Evolutionary conservation across 2,113 vertebrate genomes (phyloP).

Genomic region (Labeo catla): DNA sequence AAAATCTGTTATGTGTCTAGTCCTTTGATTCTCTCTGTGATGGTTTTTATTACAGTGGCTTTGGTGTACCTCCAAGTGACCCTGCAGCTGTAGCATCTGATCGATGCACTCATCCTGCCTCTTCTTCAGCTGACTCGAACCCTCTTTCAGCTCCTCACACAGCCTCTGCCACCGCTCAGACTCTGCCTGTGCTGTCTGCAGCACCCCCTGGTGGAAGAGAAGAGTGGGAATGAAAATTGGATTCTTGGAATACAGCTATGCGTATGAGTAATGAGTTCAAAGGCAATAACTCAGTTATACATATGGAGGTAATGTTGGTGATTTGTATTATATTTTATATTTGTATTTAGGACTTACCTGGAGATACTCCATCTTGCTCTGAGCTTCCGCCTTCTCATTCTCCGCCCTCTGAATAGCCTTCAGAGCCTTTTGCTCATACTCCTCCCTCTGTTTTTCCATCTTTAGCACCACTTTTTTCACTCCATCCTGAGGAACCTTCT

Average conservation of each 20-base stretch:
- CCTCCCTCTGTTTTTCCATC: slow-evolving; percentile 90
- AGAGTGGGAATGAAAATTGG: background rate
- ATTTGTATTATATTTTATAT: background rate
- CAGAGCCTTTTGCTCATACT: slow-evolving; percentile 86
- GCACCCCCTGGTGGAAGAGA: slow-evolving; percentile 75
- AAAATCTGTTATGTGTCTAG: background rate
- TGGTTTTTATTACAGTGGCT: background rate
- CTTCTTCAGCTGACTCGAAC: slow-evolving; percentile 65
- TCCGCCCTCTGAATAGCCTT: slow-evolving; percentile 84
- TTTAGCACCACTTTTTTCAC: slow-evolving; percentile 84
- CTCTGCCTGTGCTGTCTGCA: slow-evolving; percentile 74
- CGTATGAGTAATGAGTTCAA: too few species aligned
- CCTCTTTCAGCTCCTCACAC: slow-evolving; percentile 75
- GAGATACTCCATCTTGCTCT: slow-evolving; percentile 79
- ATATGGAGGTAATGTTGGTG: background rate
- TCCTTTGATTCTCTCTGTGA: background rate
- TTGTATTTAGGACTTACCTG: slow-evolving; percentile 74
- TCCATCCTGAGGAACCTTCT: slow-evolving; percentile 76
- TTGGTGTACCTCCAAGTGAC: slow-evolving; percentile 82
- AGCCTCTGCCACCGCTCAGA: slow-evolving; percentile 80
- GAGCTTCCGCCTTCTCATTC: slow-evolving; percentile 82
- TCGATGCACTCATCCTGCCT: slow-evolving; percentile 74
- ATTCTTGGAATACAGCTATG: background rate
- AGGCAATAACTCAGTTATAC: background rate
- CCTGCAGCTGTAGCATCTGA: slow-evolving; percentile 79